Conservation (phyloP, 1,140 invertebrate species). For the Eueides isabella region DNA sequence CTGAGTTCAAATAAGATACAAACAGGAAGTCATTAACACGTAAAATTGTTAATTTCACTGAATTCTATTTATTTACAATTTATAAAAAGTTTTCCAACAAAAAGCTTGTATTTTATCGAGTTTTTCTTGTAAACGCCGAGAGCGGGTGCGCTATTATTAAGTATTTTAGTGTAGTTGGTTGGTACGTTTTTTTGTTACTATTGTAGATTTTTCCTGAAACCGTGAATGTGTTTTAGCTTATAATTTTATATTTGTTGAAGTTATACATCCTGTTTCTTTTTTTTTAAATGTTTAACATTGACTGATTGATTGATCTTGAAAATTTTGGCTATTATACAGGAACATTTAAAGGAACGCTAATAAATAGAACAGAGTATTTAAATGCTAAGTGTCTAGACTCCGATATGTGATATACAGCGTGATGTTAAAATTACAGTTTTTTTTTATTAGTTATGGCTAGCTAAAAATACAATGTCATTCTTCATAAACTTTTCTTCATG, state of each 20-base stretch:
- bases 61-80: constrained; percentile 9
- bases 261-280: constrained; percentile 2
- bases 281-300: too few relatives aligned
- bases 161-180: not conserved
- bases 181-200: not conserved
- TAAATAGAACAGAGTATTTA: too few relatives aligned
- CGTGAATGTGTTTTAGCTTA: not conserved
- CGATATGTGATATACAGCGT: too few relatives aligned
- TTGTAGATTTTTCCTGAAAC: not conserved
- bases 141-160: not conserved
- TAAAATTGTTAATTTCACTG: constrained; percentile 12
- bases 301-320: too few relatives aligned
- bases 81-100: not conserved
- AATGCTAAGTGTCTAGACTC: too few relatives aligned
- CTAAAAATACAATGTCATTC: too few relatives aligned
- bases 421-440: too few relatives aligned
- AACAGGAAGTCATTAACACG: not conserved
- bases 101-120: not conserved
- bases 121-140: not conserved
- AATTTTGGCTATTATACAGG: too few relatives aligned
- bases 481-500: too few relatives aligned
- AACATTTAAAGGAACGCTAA: too few relatives aligned
- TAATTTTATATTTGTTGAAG: not conserved
- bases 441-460: too few relatives aligned
- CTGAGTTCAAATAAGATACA: not conserved